phyloP scores from a whole-genome alignment of 1,140 invertebrate genomes.

The Holcopasites calliopsidis region DNA sequence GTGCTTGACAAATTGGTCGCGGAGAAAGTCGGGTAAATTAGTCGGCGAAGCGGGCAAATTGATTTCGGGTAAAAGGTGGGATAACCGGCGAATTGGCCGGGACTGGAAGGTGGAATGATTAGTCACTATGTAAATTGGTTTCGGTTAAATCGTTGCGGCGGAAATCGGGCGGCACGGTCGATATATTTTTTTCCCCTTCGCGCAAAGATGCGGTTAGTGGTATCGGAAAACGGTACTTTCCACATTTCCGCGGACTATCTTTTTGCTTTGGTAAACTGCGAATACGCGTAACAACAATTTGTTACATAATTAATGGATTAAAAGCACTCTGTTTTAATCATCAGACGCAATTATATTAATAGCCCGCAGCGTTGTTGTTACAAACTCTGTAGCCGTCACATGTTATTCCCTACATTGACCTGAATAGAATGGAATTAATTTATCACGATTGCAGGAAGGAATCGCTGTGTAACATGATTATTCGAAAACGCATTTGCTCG shows the following conservation, averaged over 20 bases:
- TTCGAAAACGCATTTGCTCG: neutral
- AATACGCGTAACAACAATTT: neutral
- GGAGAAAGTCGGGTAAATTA: conserved; percentile 4
- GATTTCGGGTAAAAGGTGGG: conserved; percentile 4
- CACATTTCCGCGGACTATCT: neutral
- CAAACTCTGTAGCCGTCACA: neutral
- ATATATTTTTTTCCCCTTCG: neutral
- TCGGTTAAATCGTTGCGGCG: neutral
- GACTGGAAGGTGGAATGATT: neutral
- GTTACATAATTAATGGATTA: conserved; percentile 4
- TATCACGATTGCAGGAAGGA: neutral
- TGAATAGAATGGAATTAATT: neutral
- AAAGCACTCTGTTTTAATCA: neutral
- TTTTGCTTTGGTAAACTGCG: no score
- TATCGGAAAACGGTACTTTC: neutral
- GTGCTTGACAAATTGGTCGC: conserved; percentile 4
- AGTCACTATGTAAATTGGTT: conserved; percentile 1
- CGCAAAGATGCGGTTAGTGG: neutral
- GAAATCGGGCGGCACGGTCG: neutral
- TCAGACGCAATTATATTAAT: neutral
- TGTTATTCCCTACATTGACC: neutral
- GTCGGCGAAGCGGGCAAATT: conserved; percentile 4
- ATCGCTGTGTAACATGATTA: neutral
- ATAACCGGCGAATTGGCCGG: neutral
- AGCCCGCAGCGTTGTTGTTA: neutral